Percentiles rank a stretch among this genome's conserved stretches.
Conservation (phyloP, 2,113 vertebrate species). For the Rhinolophus ferrumequinum region DNA sequence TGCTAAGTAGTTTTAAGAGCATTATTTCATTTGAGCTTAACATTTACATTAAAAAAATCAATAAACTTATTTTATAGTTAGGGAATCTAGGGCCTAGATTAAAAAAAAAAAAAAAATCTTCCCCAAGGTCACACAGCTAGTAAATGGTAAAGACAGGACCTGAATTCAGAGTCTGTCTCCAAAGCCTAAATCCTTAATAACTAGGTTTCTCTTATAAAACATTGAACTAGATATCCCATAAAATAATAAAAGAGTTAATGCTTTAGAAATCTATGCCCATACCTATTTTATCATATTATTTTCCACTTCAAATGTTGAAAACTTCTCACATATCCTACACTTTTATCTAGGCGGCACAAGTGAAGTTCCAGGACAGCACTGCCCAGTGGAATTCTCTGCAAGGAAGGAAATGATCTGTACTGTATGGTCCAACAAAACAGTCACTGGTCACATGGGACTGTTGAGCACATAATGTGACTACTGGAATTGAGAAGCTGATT, state of each 20-base stretch:
- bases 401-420: neutral
- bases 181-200: conserved; percentile 5
- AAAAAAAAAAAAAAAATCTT: neutral
- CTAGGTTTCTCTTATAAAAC: neutral
- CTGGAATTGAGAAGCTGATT: neutral
- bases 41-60: neutral
- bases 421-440: neutral
- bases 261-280: neutral
- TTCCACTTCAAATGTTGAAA: conserved; percentile 1
- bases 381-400: neutral
- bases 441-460: neutral
- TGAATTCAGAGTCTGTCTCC: neutral
- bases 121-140: neutral
- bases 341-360: neutral
- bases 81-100: neutral
- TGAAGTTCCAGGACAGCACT: neutral
- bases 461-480: neutral
- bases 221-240: neutral
- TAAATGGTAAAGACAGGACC: neutral
- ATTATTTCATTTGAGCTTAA: neutral
- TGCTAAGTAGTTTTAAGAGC: neutral
- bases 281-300: neutral
- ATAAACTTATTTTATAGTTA: neutral
- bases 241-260: neutral
- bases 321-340: neutral